phyloP scores from a whole-genome alignment of 2,888 invertebrate species.

The Leptinotarsa rubiginosa region DNA sequence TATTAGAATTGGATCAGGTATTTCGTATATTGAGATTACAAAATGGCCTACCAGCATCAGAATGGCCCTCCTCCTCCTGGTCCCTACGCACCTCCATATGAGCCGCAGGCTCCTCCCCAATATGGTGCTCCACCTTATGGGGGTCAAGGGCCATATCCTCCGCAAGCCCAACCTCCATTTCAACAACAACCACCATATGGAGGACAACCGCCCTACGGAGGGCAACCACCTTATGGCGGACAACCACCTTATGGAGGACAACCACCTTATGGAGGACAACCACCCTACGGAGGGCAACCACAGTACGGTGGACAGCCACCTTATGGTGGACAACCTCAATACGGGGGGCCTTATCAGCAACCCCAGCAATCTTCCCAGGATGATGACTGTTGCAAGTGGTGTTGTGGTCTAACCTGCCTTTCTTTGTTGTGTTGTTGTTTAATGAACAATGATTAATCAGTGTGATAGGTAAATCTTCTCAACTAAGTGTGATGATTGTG shows the following conservation, averaged over 20 bases:
- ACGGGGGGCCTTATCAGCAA: slow-evolving; percentile 24
- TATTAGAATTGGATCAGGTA: neutral
- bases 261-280: slow-evolving; percentile 35
- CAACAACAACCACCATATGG: slow-evolving; percentile 31
- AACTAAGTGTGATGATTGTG: neutral
- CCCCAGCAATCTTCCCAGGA: slow-evolving; percentile 34
- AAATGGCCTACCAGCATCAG: slow-evolving; percentile 40
- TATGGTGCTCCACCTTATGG: slow-evolving; percentile 39
- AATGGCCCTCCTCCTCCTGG: slow-evolving; percentile 39
- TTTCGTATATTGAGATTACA: neutral
- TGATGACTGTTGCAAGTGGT: slow-evolving; percentile 46
- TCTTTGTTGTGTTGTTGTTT: slow-evolving; percentile 46
- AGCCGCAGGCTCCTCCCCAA: slow-evolving; percentile 36
- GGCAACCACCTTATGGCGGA: slow-evolving; percentile 31
- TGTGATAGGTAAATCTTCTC: neutral
- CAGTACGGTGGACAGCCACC: slow-evolving; percentile 29
- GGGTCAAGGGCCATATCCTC: slow-evolving; percentile 30
- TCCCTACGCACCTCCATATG: slow-evolving; percentile 41
- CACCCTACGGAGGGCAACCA: slow-evolving; percentile 27
- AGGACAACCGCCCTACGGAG: slow-evolving; percentile 29
- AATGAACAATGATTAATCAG: slow-evolving; percentile 36
- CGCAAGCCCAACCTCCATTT: slow-evolving; percentile 28
- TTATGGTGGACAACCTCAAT: slow-evolving; percentile 29
- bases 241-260: slow-evolving; percentile 37
- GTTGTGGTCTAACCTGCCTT: slow-evolving; percentile 44